These are phyloP conservation scores for Podarcis raffonei DNA, from an alignment of 2,113 vertebrate species.

Conservation along the genomic window DNA sequence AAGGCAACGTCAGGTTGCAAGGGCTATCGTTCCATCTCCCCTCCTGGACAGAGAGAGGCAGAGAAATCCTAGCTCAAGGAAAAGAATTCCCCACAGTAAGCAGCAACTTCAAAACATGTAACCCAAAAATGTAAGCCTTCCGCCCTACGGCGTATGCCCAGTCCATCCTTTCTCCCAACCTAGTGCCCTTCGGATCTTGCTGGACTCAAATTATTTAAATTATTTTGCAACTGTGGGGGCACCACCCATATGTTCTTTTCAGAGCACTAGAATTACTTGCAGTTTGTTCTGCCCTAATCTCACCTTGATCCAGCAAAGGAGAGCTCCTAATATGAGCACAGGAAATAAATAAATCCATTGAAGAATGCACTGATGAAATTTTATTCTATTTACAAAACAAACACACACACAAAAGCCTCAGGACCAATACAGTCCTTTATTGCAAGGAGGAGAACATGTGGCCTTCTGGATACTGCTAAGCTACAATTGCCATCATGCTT, in stretches of 20 bases:
- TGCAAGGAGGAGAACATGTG: too few species aligned
- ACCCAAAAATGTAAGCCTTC: too few species aligned
- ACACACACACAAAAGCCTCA: too few species aligned
- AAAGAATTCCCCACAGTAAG: neutral
- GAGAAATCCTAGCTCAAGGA: neutral
- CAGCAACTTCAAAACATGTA: neutral
- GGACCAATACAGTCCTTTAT: too few species aligned
- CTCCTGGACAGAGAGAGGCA: conserved; percentile 74
- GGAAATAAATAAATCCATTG: neutral
- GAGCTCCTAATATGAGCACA: neutral
- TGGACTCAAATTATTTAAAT: neutral
- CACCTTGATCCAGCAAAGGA: neutral
- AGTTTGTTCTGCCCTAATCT: neutral
- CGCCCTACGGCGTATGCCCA: too few species aligned
- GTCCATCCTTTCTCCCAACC: too few species aligned
- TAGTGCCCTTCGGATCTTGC: too few species aligned
- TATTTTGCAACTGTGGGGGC: neutral
- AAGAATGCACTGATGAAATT: neutral
- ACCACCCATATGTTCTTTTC: neutral
- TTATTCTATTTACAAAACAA: too few species aligned
- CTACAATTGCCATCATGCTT: too few species aligned
- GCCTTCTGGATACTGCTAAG: too few species aligned
- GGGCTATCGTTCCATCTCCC: conserved; percentile 97
- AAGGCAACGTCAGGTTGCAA: conserved; percentile 92
- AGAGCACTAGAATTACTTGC: neutral